Conservation (phyloP, 23 tunicate genomes). For the Trididemnum clinides region DNA sequence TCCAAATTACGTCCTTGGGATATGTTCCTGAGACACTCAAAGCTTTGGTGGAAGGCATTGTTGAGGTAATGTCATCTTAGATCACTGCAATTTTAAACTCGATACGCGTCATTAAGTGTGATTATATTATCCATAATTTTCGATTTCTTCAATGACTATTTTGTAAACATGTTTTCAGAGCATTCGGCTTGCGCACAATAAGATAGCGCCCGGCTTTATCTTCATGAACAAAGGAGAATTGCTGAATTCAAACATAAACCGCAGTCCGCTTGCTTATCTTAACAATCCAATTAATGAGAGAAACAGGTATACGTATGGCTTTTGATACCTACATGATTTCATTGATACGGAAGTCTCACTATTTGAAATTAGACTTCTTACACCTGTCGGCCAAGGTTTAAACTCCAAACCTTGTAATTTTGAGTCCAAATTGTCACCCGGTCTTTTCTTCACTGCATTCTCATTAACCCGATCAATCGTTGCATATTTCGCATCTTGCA, state of each 20-base stretch:
- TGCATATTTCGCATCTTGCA: too few relatives aligned
- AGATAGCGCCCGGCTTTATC: slow-evolving; percentile 65
- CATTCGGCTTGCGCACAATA: slow-evolving; percentile 58
- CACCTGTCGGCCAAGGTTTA: too few relatives aligned
- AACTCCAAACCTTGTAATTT: too few relatives aligned
- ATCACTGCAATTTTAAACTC: not conserved
- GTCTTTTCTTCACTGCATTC: too few relatives aligned
- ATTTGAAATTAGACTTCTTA: too few relatives aligned
- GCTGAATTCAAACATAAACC: slow-evolving; percentile 74
- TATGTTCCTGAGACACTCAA: slow-evolving; percentile 77
- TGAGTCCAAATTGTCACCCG: too few relatives aligned
- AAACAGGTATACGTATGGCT: slow-evolving; percentile 29
- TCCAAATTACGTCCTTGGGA: slow-evolving; percentile 90
- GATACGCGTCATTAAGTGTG: not conserved
- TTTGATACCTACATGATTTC: too few relatives aligned
- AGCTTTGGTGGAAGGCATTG: slow-evolving; percentile 91
- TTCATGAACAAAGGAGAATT: slow-evolving; percentile 83
- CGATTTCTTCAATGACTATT: too few relatives aligned
- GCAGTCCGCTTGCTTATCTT: slow-evolving; percentile 84
- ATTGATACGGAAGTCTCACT: too few relatives aligned
- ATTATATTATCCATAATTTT: not conserved
- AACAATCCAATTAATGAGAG: slow-evolving; percentile 76
- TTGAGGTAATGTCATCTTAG: slow-evolving; percentile 66
- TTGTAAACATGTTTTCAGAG: slow-evolving; percentile 58
- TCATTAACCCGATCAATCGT: too few relatives aligned